Conservation (phyloP, 2,797 vertebrate genomes). For the Molossus molossus region DNA sequence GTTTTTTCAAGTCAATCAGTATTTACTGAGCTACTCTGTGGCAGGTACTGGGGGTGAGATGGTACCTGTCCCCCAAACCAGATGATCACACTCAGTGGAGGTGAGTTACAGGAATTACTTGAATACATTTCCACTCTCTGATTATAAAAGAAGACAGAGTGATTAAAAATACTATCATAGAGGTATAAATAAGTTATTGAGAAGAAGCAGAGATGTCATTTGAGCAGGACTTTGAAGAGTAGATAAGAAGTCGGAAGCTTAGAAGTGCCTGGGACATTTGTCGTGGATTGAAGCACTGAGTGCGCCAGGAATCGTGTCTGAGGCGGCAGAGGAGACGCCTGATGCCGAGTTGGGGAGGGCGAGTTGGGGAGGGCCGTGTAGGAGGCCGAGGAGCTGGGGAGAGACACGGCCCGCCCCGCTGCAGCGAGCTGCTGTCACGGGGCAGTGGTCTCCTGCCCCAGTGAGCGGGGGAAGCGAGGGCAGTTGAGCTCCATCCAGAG, state of each 20-base stretch:
- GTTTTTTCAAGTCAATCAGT: background rate
- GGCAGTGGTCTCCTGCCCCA: background rate
- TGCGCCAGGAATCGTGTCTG: background rate
- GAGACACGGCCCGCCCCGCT: background rate
- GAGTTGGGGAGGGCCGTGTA: background rate
- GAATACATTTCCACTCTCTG: background rate
- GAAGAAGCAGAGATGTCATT: background rate
- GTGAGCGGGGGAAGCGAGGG: background rate
- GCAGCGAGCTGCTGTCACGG: background rate
- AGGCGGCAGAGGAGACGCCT: background rate
- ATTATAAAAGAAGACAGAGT: background rate
- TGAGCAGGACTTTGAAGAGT: background rate
- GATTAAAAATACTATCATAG: background rate
- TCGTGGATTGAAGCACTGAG: background rate
- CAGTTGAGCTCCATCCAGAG: background rate
- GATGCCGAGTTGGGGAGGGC: background rate
- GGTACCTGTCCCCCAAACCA: background rate
- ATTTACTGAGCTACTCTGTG: background rate
- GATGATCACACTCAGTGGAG: background rate
- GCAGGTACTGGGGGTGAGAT: background rate
- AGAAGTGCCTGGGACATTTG: background rate
- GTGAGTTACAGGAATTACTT: background rate
- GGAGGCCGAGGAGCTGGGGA: background rate
- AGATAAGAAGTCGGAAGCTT: background rate
- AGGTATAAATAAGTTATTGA: background rate